phyloP scores from a whole-genome alignment of 53 echinoderm and acorn worm genomes.

The Astropecten irregularis region DNA sequence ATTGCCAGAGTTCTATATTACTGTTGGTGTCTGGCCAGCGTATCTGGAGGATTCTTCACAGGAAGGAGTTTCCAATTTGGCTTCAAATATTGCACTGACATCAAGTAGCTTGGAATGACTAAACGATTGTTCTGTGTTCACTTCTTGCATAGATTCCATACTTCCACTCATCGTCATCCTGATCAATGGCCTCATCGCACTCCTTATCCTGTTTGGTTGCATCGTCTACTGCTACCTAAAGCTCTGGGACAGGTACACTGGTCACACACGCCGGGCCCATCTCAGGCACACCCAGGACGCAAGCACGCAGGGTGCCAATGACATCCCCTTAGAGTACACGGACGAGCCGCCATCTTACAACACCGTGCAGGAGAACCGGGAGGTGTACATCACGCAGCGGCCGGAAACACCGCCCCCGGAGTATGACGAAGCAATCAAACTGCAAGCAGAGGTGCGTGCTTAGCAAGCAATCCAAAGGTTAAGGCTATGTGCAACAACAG shows the following conservation, averaged over 20 bases:
- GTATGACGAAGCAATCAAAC: slow-evolving; percentile 40
- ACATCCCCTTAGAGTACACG: slow-evolving; percentile 12
- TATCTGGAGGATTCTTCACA: no score
- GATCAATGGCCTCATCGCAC: slow-evolving; percentile 40
- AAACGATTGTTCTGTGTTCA: no score
- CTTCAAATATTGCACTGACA: no score
- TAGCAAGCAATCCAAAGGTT: no score
- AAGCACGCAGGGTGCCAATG: not conserved
- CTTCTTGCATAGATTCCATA: slow-evolving; percentile 35
- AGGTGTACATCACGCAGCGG: slow-evolving; percentile 45
- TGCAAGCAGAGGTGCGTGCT: slow-evolving; percentile 3
- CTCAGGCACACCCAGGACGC: not conserved
- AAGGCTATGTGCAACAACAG: no score
- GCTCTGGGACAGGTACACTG: slow-evolving; percentile 25
- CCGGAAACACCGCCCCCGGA: slow-evolving; percentile 49
- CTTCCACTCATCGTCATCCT: slow-evolving; percentile 39
- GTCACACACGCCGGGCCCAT: slow-evolving; percentile 1
- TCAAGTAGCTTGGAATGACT: no score
- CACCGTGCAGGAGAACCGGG: slow-evolving; percentile 32
- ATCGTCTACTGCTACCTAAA: slow-evolving; percentile 43
- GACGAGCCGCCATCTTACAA: slow-evolving; percentile 25
- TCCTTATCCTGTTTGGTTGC: slow-evolving; percentile 26
- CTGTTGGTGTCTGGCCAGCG: no score
- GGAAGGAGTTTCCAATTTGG: no score
- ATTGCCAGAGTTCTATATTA: no score